Evolutionary conservation across 2,797 vertebrate genomes (phyloP).

Genomic region (Poeciliopsis turneri): DNA sequence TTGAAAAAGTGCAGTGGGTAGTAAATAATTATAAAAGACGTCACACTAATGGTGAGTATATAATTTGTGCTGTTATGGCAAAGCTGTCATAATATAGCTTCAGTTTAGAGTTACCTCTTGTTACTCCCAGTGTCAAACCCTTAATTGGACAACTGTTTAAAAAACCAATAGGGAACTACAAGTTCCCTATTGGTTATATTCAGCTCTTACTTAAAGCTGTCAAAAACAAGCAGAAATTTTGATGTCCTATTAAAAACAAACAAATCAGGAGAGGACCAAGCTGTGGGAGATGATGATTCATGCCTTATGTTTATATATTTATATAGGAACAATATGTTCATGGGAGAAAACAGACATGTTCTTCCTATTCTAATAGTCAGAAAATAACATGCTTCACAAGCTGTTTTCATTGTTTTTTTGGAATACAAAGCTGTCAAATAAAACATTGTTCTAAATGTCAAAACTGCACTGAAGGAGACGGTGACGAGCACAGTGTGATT

Average conservation of each 20-base stretch:
- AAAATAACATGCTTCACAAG: slow-evolving; percentile 29
- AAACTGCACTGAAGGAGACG: slow-evolving; percentile 39
- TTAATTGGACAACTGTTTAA: not conserved
- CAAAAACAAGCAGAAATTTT: not conserved
- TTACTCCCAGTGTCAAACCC: not conserved
- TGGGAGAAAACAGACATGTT: slow-evolving; percentile 27
- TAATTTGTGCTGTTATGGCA: slow-evolving; percentile 6
- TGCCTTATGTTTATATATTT: slow-evolving; percentile 12
- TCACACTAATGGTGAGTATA: not conserved
- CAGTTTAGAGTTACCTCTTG: slow-evolving; percentile 10
- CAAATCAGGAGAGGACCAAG: not conserved
- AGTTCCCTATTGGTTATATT: no score
- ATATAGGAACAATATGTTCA: slow-evolving; percentile 19
- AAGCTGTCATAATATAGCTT: slow-evolving; percentile 8
- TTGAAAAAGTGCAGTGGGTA: not conserved
- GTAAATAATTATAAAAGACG: not conserved
- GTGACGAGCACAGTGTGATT: slow-evolving; percentile 36
- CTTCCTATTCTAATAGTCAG: slow-evolving; percentile 12
- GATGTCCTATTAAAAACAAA: not conserved
- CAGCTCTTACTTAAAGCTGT: slow-evolving; percentile 4
- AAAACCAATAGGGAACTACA: not conserved
- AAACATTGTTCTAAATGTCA: slow-evolving; percentile 56
- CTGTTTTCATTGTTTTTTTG: slow-evolving; percentile 10
- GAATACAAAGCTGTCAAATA: slow-evolving; percentile 53
- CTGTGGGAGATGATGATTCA: slow-evolving; percentile 35